Evolutionary conservation across 2,113 vertebrate species (phyloP), one percentile per base, ranked within the genome.

Genomic region (Malurus melanocephalus): DNA sequence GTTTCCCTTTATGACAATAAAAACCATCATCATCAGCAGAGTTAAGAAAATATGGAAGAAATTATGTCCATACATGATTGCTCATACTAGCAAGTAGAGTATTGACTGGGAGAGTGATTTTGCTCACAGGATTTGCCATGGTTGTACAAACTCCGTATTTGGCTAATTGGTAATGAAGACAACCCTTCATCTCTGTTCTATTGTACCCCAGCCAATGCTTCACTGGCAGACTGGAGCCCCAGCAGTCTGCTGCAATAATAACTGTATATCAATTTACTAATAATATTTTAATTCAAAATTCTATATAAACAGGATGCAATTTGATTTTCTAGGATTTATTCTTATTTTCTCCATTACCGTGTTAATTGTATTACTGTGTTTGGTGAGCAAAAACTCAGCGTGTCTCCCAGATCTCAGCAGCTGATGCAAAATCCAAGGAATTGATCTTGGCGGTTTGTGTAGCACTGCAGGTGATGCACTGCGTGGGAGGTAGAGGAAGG

Each of bases 1-100:
- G 64, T 88, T 93, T 95, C 84, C 83, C 67, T 92, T 93, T 90
- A 76, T 76, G 80, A 79, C 57, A 88, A 46, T 92, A 92, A 95
- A 94, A 88, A 73, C 27, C n/a, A 30, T 79, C 32, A 53, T 87
- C 18, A 8, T 81, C 59, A 67, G 67, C n/a, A 81, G 55, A 88
- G 78, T 87, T 94, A 90, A 86, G 83, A 74, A 93, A 95, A 84
- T 77, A 51, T 5, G 5, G 38, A 86, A 71, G 77, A 91, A 83
- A 92, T 85, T 0, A 83, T 67, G 40, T 84, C 78, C 56, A 33
- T 62, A 77, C 53, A 61, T 85, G 78, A 73, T 48, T 82, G 66
- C 42, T 88, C 16, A 38, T 64, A 66, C 38, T 52, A 80, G 51
- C 56, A 71, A 83, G 46, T 27, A 53, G 51, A 66, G 42, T 61